Conservation (phyloP, 2,888 invertebrate genomes). For the Lucinisca nassula region DNA sequence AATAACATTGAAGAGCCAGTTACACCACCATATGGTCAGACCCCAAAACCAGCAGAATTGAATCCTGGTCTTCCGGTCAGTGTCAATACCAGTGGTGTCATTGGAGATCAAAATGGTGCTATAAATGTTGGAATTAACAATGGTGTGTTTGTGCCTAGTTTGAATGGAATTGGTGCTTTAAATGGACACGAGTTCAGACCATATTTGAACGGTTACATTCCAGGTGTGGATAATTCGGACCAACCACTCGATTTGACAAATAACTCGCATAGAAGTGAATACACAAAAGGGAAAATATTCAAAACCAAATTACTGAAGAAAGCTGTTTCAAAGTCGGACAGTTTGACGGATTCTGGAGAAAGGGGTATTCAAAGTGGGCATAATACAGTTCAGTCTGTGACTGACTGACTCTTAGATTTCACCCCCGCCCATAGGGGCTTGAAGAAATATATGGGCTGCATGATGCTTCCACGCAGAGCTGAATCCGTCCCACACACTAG, state of each 20-base stretch:
- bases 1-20: constrained; percentile 23
- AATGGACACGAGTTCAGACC: neutral
- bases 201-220: constrained; percentile 3
- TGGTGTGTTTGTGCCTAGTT: neutral
- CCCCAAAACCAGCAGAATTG: constrained; percentile 58
- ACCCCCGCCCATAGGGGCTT: too few relatives aligned
- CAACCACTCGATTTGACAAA: constrained; percentile 72
- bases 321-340: constrained; percentile 49
- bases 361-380: neutral
- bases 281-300: constrained; percentile 69
- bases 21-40: constrained; percentile 64
- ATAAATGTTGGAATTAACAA: neutral
- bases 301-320: constrained; percentile 69
- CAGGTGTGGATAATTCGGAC: constrained; percentile 50
- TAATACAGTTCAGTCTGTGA: neutral
- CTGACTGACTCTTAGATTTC: neutral
- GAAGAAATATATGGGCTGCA: too few relatives aligned
- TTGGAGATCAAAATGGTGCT: neutral
- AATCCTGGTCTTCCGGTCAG: constrained; percentile 58
- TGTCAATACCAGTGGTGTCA: constrained; percentile 34
- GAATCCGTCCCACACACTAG: too few relatives aligned
- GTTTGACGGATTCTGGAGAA: neutral
- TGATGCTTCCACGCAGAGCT: too few relatives aligned
- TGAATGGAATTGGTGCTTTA: neutral
- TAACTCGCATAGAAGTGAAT: constrained; percentile 51